These are phyloP conservation scores for Andrena bucephala DNA, from an alignment of 2,888 invertebrate genomes.

Conservation along the genomic window DNA sequence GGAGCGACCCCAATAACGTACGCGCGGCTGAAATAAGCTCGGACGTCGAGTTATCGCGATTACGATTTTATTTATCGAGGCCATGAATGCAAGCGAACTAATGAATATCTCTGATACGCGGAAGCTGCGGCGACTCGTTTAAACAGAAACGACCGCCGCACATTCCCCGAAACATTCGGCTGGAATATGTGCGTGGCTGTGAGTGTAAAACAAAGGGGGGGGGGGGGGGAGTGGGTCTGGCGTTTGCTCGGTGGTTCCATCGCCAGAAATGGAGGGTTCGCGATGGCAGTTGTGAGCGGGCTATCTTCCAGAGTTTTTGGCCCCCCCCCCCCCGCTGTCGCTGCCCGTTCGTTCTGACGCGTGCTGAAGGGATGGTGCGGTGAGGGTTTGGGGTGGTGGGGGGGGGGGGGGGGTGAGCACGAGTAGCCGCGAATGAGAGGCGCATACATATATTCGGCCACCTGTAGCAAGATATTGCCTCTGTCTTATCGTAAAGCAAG, in stretches of 20 bases:
- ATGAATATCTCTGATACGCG: slow-evolving; percentile 59
- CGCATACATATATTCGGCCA: slow-evolving; percentile 57
- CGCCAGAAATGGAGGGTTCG: not conserved
- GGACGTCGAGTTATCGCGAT: slow-evolving; percentile 43
- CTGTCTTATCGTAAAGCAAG: slow-evolving; percentile 65
- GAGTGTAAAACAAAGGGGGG: too few relatives aligned
- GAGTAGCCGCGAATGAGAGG: slow-evolving; percentile 43
- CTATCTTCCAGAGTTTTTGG: not conserved
- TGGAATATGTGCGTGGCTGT: too few relatives aligned
- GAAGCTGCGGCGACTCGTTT: slow-evolving; percentile 1
- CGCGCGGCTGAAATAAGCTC: slow-evolving; percentile 6
- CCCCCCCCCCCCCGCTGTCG: not conserved
- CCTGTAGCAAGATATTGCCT: slow-evolving; percentile 67
- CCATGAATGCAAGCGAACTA: slow-evolving; percentile 24
- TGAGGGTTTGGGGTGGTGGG: not conserved
- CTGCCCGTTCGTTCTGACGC: not conserved
- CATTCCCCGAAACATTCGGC: too few relatives aligned
- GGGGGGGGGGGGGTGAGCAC: slow-evolving; percentile 5
- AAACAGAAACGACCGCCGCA: slow-evolving; percentile 7
- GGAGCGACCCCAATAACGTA: slow-evolving; percentile 29
- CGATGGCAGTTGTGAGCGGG: not conserved
- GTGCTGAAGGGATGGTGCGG: not conserved
- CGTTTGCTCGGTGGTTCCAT: too few relatives aligned
- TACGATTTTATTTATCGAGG: slow-evolving; percentile 56
- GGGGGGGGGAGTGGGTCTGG: too few relatives aligned